phyloP scores from a whole-genome alignment of 2,113 vertebrate genomes.

The Hippopotamus amphibius region DNA sequence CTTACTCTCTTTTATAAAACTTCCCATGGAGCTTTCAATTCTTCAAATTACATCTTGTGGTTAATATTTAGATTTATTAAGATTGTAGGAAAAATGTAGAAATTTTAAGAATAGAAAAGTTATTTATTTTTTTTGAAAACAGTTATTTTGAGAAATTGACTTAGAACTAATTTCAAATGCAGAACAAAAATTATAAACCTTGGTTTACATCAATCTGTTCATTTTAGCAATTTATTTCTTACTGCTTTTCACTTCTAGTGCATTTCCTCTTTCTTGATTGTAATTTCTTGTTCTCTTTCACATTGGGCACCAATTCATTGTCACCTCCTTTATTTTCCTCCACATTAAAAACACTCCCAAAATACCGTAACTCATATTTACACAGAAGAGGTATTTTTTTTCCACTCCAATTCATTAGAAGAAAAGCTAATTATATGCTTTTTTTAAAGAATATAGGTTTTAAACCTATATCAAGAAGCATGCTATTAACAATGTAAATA shows the following conservation, averaged over 20 bases:
- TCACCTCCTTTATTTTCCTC: not conserved
- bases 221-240: not conserved
- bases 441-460: not conserved
- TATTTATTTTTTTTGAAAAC: not conserved
- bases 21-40: not conserved
- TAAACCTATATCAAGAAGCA: not conserved
- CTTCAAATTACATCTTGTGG: not conserved
- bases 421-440: not conserved
- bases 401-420: not conserved
- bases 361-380: not conserved
- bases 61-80: conserved; percentile 28
- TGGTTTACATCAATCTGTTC: not conserved
- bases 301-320: not conserved
- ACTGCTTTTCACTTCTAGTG: not conserved
- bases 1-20: not conserved
- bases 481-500: not conserved
- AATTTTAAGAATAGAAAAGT: not conserved
- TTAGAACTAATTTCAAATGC: not conserved
- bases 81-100: not conserved
- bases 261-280: not conserved
- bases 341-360: not conserved
- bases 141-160: not conserved
- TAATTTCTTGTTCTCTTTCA: conserved; percentile 11
- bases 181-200: not conserved
- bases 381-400: not conserved